These are phyloP conservation scores for Germaria angustata DNA, from an alignment of 2,888 invertebrate genomes.

Conservation along the genomic window DNA sequence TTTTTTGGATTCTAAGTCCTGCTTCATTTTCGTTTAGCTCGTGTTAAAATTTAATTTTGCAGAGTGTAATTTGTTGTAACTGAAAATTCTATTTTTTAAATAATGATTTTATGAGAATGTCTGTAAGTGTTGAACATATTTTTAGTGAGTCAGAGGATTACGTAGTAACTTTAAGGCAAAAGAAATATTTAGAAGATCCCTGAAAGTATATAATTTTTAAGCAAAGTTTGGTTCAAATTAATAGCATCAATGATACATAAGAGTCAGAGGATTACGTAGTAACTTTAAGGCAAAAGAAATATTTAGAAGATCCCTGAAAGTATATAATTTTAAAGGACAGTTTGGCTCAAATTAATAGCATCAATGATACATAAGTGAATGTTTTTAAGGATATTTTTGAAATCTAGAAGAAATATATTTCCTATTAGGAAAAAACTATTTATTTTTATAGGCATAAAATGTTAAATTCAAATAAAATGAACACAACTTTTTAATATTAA, in stretches of 20 bases:
- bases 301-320: neutral
- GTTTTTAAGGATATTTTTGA: too few species aligned
- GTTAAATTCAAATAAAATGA: too few species aligned
- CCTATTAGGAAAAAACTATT: too few species aligned
- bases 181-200: neutral
- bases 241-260: neutral
- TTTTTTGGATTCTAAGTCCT: neutral
- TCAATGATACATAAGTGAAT: neutral
- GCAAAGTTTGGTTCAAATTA: neutral
- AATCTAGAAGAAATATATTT: too few species aligned
- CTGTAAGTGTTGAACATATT: slow-evolving; percentile 6
- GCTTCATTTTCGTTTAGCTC: slow-evolving; percentile 24
- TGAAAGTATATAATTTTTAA: neutral
- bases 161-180: slow-evolving; percentile 12
- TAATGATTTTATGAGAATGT: neutral
- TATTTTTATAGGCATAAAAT: too few species aligned
- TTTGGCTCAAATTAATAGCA: neutral
- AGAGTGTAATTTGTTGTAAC: slow-evolving; percentile 40
- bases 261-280: slow-evolving; percentile 8
- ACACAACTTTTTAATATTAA: too few species aligned
- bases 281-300: slow-evolving; percentile 9
- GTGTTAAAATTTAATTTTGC: slow-evolving; percentile 59
- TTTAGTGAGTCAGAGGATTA: slow-evolving; percentile 24
- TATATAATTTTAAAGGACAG: neutral
- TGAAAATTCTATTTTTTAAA: slow-evolving; percentile 25